These are phyloP conservation scores for Drosophila sp. DNA, from an alignment of 1,140 invertebrate species.

Conservation along the genomic window DNA sequence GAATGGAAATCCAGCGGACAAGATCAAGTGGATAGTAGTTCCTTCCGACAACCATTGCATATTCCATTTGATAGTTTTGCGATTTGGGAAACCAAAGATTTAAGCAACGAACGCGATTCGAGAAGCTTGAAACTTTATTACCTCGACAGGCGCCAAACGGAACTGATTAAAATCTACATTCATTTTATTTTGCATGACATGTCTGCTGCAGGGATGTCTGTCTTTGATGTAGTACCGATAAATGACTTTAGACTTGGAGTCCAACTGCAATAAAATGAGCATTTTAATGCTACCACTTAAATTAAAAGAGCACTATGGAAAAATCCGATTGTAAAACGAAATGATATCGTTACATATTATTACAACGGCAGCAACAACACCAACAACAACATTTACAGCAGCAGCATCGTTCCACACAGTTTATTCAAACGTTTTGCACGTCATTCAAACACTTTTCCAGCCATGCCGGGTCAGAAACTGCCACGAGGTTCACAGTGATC, in stretches of 20 bases:
- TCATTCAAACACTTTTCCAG: conserved; percentile 31
- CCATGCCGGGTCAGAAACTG: conserved; percentile 25
- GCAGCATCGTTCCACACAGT: conserved; percentile 14
- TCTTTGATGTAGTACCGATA: not conserved
- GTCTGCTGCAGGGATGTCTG: not conserved
- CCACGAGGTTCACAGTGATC: conserved; percentile 20
- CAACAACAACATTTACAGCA: conserved; percentile 1
- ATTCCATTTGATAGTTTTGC: conserved; percentile 10
- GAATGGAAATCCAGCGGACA: conserved; percentile 56
- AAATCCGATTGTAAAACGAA: not conserved
- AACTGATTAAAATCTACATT: not conserved
- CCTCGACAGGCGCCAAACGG: not conserved
- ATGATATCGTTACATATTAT: not conserved
- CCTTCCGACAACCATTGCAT: not conserved
- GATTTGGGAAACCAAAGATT: conserved; percentile 58
- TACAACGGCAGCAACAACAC: too few species aligned
- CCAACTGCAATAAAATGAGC: conserved; percentile 14
- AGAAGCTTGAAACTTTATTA: conserved; percentile 44
- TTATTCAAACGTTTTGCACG: conserved; percentile 30
- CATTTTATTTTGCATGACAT: not conserved
- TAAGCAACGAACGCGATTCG: conserved; percentile 55
- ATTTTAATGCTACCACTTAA: conserved; percentile 23
- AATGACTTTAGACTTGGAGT: not conserved
- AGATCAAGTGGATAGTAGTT: conserved; percentile 56
- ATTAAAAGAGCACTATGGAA: conserved; percentile 9